phyloP scores from a whole-genome alignment of 2,113 vertebrate species.

The Oostethus manadensis region DNA sequence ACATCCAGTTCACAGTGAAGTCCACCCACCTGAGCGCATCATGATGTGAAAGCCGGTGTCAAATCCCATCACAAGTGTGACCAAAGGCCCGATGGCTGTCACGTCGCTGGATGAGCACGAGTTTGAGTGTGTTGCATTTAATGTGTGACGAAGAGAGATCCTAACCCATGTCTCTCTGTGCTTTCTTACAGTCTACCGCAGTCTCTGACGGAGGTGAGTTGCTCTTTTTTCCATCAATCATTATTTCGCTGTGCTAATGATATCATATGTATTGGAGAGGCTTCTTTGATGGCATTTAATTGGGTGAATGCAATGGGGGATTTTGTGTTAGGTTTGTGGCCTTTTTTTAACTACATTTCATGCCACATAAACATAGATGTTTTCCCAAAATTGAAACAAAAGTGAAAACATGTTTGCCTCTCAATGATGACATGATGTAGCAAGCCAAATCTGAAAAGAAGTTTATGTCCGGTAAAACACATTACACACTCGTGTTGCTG shows the following conservation, averaged over 20 bases:
- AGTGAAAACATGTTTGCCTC: not conserved
- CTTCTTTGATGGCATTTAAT: not conserved
- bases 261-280: not conserved
- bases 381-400: constrained; percentile 4
- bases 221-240: not conserved
- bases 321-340: too few species aligned
- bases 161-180: constrained; percentile 86
- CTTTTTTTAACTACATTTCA: not conserved
- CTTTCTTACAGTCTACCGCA: constrained; percentile 89
- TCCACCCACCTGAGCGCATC: constrained; percentile 45
- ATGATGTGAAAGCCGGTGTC: constrained; percentile 33
- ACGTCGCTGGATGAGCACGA: constrained; percentile 9
- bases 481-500: not conserved
- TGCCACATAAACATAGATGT: not conserved
- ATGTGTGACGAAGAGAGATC: constrained; percentile 47
- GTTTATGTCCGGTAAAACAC: too few species aligned
- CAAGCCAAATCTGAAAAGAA: too few species aligned
- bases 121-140: constrained; percentile 21
- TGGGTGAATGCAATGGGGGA: too few species aligned
- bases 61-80: constrained; percentile 23
- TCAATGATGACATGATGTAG: too few species aligned
- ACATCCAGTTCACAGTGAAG: constrained; percentile 53
- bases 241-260: not conserved
- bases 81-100: constrained; percentile 22
- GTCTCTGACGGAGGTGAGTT: constrained; percentile 98